Evolutionary conservation across 2,888 invertebrate species (phyloP).

Genomic region (Napeogenes sylphis): DNA sequence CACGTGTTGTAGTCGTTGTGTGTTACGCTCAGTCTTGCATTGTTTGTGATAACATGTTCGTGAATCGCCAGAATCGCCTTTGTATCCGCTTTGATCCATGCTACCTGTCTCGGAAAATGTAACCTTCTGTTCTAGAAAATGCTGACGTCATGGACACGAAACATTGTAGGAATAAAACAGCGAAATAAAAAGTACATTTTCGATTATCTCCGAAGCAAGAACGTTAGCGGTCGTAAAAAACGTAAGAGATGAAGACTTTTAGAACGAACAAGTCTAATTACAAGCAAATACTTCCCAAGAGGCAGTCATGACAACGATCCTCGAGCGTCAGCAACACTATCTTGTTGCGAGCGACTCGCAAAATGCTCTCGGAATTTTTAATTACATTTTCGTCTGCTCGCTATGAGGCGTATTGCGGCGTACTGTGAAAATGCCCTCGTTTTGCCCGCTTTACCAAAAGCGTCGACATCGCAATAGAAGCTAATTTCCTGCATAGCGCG

Average conservation of each 20-base stretch:
- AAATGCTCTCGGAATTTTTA: slow-evolving; percentile 78
- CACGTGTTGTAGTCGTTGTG: slow-evolving; percentile 96
- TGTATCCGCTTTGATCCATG: slow-evolving; percentile 96
- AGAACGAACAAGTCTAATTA: slow-evolving; percentile 69
- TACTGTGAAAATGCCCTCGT: slow-evolving; percentile 66
- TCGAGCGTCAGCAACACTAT: slow-evolving; percentile 69
- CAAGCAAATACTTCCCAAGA: slow-evolving; percentile 71
- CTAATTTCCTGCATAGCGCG: slow-evolving; percentile 76
- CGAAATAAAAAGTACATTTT: slow-evolving; percentile 41
- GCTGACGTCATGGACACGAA: background rate
- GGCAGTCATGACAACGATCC: slow-evolving; percentile 71
- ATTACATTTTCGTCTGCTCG: slow-evolving; percentile 77
- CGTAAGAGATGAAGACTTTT: slow-evolving; percentile 59
- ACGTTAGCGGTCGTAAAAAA: slow-evolving; percentile 46
- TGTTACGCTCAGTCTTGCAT: slow-evolving; percentile 91
- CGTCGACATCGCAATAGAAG: slow-evolving; percentile 77
- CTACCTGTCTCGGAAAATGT: slow-evolving; percentile 80
- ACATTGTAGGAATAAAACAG: slow-evolving; percentile 2
- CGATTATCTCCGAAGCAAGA: slow-evolving; percentile 39
- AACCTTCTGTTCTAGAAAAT: slow-evolving; percentile 16
- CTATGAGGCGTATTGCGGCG: slow-evolving; percentile 66
- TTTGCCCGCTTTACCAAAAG: slow-evolving; percentile 73
- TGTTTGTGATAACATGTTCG: slow-evolving; percentile 95
- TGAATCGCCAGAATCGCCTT: slow-evolving; percentile 95
- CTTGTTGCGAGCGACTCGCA: slow-evolving; percentile 71